Evolutionary conservation across 2,113 vertebrate species (phyloP).

Genomic region (Nesogale talazaci): DNA sequence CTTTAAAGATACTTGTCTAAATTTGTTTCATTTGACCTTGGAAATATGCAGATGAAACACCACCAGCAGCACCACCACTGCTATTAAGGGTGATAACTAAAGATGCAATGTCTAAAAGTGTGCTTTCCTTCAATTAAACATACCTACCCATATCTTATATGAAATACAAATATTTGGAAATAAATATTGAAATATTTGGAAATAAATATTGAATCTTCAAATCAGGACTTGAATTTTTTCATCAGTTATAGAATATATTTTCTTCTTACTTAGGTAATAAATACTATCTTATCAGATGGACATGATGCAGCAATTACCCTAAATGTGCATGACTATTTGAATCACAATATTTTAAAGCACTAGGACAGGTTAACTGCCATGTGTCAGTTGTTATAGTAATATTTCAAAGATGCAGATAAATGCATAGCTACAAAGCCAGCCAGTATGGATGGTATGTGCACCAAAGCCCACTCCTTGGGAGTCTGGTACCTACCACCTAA

Average conservation of each 20-base stretch:
- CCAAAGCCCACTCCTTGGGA: not conserved
- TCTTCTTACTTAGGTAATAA: not conserved
- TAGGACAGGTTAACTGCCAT: not conserved
- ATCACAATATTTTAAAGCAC: not conserved
- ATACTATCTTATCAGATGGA: slow-evolving; percentile 35
- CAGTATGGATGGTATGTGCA: not conserved
- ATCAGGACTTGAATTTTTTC: slow-evolving; percentile 37
- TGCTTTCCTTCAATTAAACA: not conserved
- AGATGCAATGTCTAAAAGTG: slow-evolving; percentile 12
- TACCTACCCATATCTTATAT: not conserved
- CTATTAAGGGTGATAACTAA: not conserved
- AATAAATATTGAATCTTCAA: slow-evolving; percentile 33
- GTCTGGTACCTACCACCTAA: not conserved
- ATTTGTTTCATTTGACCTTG: not conserved
- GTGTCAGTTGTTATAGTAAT: not conserved
- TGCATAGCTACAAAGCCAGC: not conserved
- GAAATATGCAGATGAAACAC: not conserved
- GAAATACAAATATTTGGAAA: no score
- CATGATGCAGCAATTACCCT: not conserved
- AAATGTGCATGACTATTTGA: not conserved
- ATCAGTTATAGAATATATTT: slow-evolving; percentile 31
- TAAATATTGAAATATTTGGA: not conserved
- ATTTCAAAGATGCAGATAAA: not conserved
- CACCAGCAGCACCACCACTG: not conserved
- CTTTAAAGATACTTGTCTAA: not conserved